Evolutionary conservation across 2,888 invertebrate genomes (phyloP).

Genomic region (Saturnia pavonia): DNA sequence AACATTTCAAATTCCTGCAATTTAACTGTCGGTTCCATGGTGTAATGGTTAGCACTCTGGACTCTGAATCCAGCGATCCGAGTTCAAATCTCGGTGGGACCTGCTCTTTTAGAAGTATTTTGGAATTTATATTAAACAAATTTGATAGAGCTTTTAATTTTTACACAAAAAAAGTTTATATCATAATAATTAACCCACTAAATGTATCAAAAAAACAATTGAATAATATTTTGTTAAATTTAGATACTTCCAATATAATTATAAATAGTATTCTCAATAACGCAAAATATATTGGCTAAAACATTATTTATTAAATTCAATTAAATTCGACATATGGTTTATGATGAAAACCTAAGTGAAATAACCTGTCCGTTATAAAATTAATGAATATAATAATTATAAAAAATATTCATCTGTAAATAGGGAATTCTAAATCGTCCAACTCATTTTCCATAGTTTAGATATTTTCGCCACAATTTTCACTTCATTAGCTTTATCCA

Average conservation of each 20-base stretch:
- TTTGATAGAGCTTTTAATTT: neutral
- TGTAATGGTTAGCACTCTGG: conserved; percentile 90
- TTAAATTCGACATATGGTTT: neutral
- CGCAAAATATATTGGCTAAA: neutral
- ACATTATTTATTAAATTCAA: neutral
- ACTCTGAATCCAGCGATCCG: conserved; percentile 91
- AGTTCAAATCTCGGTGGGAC: conserved; percentile 91
- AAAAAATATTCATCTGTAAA: too few relatives aligned
- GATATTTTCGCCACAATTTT: neutral
- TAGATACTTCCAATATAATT: neutral
- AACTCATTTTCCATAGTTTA: neutral
- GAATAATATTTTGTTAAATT: neutral
- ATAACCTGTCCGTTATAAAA: neutral
- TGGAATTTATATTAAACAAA: neutral
- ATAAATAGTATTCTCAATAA: neutral
- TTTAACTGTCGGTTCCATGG: conserved; percentile 80
- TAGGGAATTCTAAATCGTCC: too few relatives aligned
- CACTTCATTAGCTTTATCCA: neutral
- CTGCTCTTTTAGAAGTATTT: conserved; percentile 39
- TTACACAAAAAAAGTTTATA: neutral
- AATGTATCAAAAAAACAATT: neutral
- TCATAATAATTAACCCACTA: neutral
- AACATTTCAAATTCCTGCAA: neutral
- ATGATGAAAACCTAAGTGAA: neutral
- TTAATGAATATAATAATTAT: too few relatives aligned